phyloP scores from a whole-genome alignment of 2,888 invertebrate genomes.

The Protodeltote pygarga region DNA sequence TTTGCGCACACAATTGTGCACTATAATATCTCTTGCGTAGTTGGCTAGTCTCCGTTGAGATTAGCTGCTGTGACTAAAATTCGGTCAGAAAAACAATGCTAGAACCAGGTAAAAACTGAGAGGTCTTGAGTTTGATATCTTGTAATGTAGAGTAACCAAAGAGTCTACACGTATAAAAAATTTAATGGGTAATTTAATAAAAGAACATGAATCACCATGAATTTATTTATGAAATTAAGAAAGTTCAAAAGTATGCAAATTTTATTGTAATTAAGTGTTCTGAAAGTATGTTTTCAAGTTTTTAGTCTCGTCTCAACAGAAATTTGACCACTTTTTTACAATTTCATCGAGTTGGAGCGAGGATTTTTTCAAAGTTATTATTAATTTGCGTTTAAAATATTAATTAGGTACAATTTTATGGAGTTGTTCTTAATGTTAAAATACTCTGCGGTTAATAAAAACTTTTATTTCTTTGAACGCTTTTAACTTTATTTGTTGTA shows the following conservation, averaged over 20 bases:
- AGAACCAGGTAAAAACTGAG: no score
- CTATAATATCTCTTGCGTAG: no score
- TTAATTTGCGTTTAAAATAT: constrained; percentile 24
- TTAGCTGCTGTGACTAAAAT: no score
- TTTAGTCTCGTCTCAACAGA: no score
- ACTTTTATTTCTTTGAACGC: constrained; percentile 1
- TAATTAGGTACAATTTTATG: constrained; percentile 24
- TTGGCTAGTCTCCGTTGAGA: no score
- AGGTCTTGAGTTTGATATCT: no score
- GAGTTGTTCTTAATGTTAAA: constrained; percentile 3
- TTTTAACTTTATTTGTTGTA: background rate
- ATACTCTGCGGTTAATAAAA: constrained; percentile 2
- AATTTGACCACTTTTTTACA: constrained; percentile 12
- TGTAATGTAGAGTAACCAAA: no score
- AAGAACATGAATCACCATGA: constrained; percentile 29
- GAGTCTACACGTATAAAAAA: no score
- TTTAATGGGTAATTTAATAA: constrained; percentile 39
- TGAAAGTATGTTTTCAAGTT: constrained; percentile 21
- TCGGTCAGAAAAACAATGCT: no score
- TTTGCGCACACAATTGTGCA: no score
- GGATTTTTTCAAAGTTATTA: constrained; percentile 25
- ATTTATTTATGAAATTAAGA: constrained; percentile 48
- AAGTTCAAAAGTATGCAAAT: constrained; percentile 41
- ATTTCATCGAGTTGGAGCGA: constrained; percentile 1
- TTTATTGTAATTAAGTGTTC: constrained; percentile 33